Evolutionary conservation across 2,797 vertebrate genomes (phyloP), one percentile per base, ranked within the genome.

Genomic region (Aulostomus chinensis): DNA sequence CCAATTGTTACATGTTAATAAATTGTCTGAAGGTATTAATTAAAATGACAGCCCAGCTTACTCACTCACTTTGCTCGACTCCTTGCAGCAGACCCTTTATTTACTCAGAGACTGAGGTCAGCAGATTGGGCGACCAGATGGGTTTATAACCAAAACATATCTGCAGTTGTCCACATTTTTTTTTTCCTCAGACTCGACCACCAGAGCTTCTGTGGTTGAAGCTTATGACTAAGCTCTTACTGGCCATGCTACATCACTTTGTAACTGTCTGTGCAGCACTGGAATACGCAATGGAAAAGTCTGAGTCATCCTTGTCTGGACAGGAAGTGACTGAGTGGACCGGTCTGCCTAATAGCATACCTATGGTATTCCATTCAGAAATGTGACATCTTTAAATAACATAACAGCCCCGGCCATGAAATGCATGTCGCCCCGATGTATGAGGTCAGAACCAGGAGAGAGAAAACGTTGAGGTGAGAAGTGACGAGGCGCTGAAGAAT

Each of bases 251-350:
- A 63, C 83, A 65, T 84, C 71, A 39, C 67, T 82, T 46, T 58
- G 71, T 51, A 63, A 64, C 41, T 28, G 80, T 86, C 79, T 83
- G 78, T n/a, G 24, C 48, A 40, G 71, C 58, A 20, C 50, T 66
- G 2, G 26, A 47, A 36, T 15, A 73, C 58, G 78, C 65, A 81
- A 82, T 79, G 87, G 86, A 90, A 86, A 88, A 77, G 35, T 67
- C 67, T 84, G 86, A 88, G 75, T 92, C 88, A 90, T 69, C 39
- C 30, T 32, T 1, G 89, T 89, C 88, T 90, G 89, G 84, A 87
- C 80, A 78, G 83, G 85, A 90, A 81, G 45, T 74, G 85, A 74
- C 77, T 68, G 73, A 82, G 76, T 53, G 63, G 78, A 76, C 74
- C 1, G 56, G 56, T 41, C 77, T 48, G 80, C 69, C 78, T 79